phyloP scores from a whole-genome alignment of 2,797 vertebrate species.

The Perodicticus potto region DNA sequence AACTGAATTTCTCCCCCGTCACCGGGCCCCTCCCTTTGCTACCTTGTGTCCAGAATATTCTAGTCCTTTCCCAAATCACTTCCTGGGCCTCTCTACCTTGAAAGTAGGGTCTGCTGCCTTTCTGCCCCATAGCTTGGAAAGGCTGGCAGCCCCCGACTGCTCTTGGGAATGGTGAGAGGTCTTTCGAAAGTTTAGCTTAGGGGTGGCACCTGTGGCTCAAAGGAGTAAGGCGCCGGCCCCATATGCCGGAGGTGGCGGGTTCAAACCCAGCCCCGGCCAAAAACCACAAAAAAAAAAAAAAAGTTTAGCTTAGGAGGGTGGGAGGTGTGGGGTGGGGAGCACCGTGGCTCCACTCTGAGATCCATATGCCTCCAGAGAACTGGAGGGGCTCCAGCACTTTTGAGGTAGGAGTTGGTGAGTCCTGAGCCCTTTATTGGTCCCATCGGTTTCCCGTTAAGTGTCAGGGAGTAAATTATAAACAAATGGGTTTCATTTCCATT shows the following conservation, averaged over 20 bases:
- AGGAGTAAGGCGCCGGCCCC: no score
- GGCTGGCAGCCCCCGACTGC: background rate
- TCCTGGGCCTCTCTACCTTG: background rate
- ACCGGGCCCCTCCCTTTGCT: background rate
- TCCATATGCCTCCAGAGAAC: conserved; percentile 82
- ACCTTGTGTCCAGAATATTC: conserved; percentile 52
- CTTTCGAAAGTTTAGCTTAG: conserved; percentile 62
- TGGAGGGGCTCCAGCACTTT: conserved; percentile 87
- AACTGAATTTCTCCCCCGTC: conserved; percentile 54
- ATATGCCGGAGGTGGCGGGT: no score
- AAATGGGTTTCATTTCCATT: conserved; percentile 89
- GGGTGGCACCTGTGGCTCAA: no score
- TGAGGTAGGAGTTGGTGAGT: conserved; percentile 81
- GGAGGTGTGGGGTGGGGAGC: background rate
- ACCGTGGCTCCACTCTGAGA: conserved; percentile 54
- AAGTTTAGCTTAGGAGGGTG: background rate
- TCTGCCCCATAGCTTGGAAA: conserved; percentile 74
- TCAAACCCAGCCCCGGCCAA: no score
- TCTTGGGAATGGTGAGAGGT: conserved; percentile 63
- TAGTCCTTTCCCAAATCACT: background rate
- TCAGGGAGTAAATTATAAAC: conserved; percentile 89
- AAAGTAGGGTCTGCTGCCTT: conserved; percentile 60
- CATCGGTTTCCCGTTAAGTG: conserved; percentile 89
- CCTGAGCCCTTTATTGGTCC: conserved; percentile 83
- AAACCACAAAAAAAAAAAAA: background rate